Percentiles rank a stretch among this genome's conserved stretches.
phyloP scores from a whole-genome alignment of 2,888 invertebrate genomes.

The Imbricaverruca yamaguchii region DNA sequence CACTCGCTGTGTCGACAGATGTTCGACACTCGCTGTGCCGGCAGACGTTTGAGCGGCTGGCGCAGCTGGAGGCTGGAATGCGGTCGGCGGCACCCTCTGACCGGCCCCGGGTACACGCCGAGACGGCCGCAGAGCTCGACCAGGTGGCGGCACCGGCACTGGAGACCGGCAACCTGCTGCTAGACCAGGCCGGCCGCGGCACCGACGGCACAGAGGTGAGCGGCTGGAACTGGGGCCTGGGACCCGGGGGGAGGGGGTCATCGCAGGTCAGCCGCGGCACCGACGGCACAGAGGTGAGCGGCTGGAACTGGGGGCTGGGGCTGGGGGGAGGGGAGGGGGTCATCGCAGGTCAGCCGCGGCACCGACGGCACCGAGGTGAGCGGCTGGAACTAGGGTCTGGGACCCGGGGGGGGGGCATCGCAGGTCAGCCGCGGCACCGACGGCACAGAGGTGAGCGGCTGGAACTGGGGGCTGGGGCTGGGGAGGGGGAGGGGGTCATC shows the following conservation, averaged over 20 bases:
- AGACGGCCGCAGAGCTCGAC: neutral
- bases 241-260: too few relatives aligned
- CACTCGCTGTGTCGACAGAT: too few relatives aligned
- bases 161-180: constrained; percentile 60
- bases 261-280: too few relatives aligned
- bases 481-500: too few relatives aligned
- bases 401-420: too few relatives aligned
- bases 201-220: constrained; percentile 5
- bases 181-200: constrained; percentile 52
- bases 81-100: neutral
- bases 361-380: constrained; percentile 9
- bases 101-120: neutral
- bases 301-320: neutral
- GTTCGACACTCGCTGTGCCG: neutral
- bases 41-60: neutral
- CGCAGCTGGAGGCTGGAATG: neutral
- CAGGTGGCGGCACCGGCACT: constrained; percentile 49
- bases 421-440: constrained; percentile 45
- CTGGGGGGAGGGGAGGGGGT: too few relatives aligned
- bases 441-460: neutral
- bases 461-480: neutral
- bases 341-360: constrained; percentile 48
- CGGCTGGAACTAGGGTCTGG: neutral
- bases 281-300: too few relatives aligned
- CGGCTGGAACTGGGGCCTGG: neutral